These are phyloP conservation scores for Alloplasta piceator DNA, from an alignment of 2,888 invertebrate species.

Conservation along the genomic window DNA sequence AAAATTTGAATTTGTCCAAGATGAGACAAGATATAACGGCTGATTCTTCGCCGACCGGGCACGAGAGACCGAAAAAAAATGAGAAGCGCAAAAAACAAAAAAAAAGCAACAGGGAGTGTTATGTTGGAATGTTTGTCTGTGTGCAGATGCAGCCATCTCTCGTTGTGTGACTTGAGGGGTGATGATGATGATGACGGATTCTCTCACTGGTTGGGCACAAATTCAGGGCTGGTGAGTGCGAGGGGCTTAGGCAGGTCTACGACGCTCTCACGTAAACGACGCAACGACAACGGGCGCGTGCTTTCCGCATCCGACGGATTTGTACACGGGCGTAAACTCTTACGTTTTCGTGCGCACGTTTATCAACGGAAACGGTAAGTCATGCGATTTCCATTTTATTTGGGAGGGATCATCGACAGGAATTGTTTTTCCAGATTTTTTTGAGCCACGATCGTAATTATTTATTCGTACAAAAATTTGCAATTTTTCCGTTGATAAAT, in stretches of 20 bases:
- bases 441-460: too few species aligned
- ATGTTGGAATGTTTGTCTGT: constrained; percentile 84
- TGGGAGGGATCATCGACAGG: too few species aligned
- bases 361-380: constrained; percentile 68
- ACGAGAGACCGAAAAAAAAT: constrained; percentile 52
- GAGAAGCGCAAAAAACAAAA: constrained; percentile 50
- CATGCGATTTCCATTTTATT: constrained; percentile 3
- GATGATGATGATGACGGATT: constrained; percentile 74
- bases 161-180: constrained; percentile 81
- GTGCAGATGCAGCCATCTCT: constrained; percentile 84
- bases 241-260: constrained; percentile 81
- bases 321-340: constrained; percentile 38
- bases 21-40: constrained; percentile 55
- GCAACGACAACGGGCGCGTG: constrained; percentile 50
- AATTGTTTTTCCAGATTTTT: too few species aligned
- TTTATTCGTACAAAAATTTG: too few species aligned
- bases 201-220: constrained; percentile 72
- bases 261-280: constrained; percentile 66
- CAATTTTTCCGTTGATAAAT: too few species aligned
- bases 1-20: constrained; percentile 56
- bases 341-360: constrained; percentile 57
- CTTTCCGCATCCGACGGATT: constrained; percentile 41
- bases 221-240: constrained; percentile 78
- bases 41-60: constrained; percentile 57
- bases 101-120: constrained; percentile 76